These are phyloP conservation scores for Bucco capensis DNA, from an alignment of 2,113 vertebrate genomes.

Conservation along the genomic window DNA sequence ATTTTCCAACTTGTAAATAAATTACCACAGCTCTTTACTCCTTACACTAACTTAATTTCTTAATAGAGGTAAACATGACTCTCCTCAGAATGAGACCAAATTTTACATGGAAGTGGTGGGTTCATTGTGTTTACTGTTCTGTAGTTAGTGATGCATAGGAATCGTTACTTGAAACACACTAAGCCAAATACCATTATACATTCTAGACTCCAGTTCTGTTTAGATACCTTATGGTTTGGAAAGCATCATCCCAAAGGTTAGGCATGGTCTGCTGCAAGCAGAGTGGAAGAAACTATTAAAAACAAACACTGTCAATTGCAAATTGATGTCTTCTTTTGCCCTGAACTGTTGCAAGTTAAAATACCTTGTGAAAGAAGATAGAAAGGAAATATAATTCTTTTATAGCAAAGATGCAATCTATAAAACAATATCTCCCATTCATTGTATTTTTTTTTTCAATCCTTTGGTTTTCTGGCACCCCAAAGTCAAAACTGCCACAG, in stretches of 20 bases:
- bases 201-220: neutral
- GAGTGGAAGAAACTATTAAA: neutral
- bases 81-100: neutral
- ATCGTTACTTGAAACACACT: neutral
- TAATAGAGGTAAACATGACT: neutral
- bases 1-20: neutral
- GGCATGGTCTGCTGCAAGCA: neutral
- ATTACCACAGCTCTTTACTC: neutral
- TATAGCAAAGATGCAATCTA: neutral
- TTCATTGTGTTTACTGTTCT: neutral
- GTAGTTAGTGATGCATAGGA: neutral
- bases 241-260: neutral
- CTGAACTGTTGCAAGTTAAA: neutral
- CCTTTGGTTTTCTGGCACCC: neutral
- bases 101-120: neutral
- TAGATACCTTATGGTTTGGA: neutral
- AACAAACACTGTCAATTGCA: neutral
- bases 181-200: neutral
- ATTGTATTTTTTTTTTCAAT: neutral
- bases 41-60: neutral
- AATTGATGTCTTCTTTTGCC: neutral
- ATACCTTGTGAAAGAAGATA: neutral
- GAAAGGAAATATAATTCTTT: neutral
- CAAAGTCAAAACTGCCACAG: neutral
- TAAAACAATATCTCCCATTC: neutral